These are phyloP conservation scores for Theonella swinhoei DNA, from an alignment of 37 sponge, comb jelly and placozoan genomes.

Conservation along the genomic window DNA sequence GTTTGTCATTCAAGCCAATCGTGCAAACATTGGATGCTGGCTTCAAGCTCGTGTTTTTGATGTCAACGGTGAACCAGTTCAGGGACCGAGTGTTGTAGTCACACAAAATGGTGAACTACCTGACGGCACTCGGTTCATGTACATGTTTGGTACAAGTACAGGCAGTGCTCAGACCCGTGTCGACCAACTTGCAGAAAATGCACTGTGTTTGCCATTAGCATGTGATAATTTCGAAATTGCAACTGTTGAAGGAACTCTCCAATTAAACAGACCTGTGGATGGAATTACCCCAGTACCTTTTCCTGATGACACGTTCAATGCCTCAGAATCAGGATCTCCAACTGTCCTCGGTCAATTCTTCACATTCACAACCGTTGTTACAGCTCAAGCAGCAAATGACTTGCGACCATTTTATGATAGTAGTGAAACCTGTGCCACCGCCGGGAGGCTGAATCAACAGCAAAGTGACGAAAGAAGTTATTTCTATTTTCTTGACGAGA, in stretches of 20 bases:
- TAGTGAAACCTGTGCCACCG: neutral
- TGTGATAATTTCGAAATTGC: neutral
- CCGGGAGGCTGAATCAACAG: neutral
- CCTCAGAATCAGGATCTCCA: neutral
- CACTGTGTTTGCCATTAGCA: conserved; percentile 11
- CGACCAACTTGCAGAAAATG: neutral
- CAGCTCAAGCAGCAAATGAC: neutral
- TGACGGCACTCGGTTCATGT: neutral
- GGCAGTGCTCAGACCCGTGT: neutral
- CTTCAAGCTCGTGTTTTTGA: conserved; percentile 4
- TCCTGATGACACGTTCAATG: neutral
- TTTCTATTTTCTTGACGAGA: neutral
- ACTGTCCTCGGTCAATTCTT: neutral
- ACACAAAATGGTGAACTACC: neutral
- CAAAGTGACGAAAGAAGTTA: neutral
- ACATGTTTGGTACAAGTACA: neutral
- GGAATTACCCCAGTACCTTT: neutral
- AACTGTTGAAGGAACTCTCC: neutral
- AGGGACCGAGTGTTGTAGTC: neutral
- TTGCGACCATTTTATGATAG: neutral
- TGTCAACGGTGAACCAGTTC: neutral
- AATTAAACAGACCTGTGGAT: no score
- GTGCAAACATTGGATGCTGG: neutral
- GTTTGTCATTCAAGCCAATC: neutral
- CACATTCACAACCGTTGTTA: neutral